phyloP scores from a whole-genome alignment of 2,113 vertebrate genomes.

The Ophiodon elongatus region DNA sequence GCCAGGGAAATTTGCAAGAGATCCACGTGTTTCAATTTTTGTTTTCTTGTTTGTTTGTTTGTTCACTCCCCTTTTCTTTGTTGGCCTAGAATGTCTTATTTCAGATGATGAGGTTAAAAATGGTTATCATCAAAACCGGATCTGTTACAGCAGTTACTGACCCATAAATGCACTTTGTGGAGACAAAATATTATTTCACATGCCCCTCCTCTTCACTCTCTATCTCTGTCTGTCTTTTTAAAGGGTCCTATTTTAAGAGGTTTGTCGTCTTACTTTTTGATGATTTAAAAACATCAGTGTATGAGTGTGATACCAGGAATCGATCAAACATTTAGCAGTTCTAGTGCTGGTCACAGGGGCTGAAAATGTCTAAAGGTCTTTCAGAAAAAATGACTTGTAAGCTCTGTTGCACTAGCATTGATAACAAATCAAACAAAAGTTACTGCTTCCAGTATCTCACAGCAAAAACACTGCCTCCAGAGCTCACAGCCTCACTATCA shows the following conservation, averaged over 20 bases:
- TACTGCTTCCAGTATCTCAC: conserved; percentile 4
- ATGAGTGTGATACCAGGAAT: background rate
- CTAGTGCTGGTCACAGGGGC: conserved; percentile 26
- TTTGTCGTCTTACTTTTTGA: background rate
- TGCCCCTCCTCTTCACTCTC: conserved; percentile 19
- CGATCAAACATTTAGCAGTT: conserved; percentile 11
- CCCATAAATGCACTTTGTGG: conserved; percentile 8
- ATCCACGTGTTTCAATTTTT: conserved; percentile 40
- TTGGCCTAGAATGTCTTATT: conserved; percentile 28
- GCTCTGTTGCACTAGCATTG: conserved; percentile 14
- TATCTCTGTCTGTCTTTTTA: background rate
- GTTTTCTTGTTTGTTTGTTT: conserved; percentile 17
- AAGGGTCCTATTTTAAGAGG: conserved; percentile 9
- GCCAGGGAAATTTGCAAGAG: conserved; percentile 51
- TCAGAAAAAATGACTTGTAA: background rate
- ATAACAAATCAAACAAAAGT: conserved; percentile 1
- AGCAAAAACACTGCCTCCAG: background rate
- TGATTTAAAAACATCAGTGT: conserved; percentile 11
- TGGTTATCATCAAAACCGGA: background rate
- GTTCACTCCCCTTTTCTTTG: conserved; percentile 13
- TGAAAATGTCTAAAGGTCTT: conserved; percentile 18
- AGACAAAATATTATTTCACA: background rate
- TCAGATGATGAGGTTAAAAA: conserved; percentile 29
- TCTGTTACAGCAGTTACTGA: conserved; percentile 61
- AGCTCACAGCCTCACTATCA: background rate